Base-by-base conservation (phyloP, 2,797 vertebrate species). In the Crenuchus spilurus region DNA sequence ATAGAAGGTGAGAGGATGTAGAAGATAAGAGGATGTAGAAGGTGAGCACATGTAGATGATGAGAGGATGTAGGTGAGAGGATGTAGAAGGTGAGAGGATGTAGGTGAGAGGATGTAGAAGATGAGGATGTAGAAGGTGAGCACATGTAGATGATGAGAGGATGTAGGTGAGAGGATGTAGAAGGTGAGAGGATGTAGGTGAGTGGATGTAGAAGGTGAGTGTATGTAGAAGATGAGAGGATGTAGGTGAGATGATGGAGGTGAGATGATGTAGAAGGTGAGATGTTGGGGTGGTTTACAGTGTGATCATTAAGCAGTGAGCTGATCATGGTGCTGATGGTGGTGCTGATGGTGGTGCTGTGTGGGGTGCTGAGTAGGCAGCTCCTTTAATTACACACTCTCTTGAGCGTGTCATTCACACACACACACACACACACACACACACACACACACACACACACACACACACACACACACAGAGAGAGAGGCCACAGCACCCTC, bases 351-450 rank as follows among this genome's bases (percentile, higher is more conserved):
- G 64, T 74, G 73, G 61, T 78, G 60, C 67, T 73, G 68, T 78
- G 70, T 71, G 55, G 49, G 62, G 65, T 83, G 81, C 81, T 80
- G 81, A 83, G 76, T 76, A 78, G 76, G 78, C 81, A 83, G 73
- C 52, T 71, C 67, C 55, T 78, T 83, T 83, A 83, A 83, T 83
- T 80, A 83, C 81, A 83, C 81, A 83, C 78, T 83, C 78, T 78
- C 70, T 69, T 80, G 76, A 83, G 81, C 78, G 44, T 83, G 81
- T 80, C 76, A 83, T 78, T 76, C 64, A 66, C 42, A 67, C 62
- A 26, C 81, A 73, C 42, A 51, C 48, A 62, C 68, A 37, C 35
- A 37, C 35, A 75, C 18, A 69, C 66, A 65, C 71, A 37, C 35
- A 37, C 35, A 37, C 76, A 74, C 61, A 26, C 70, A 14, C 4